Evolutionary conservation across 2,888 invertebrate genomes (phyloP).

Genomic region (Thumatha senex): DNA sequence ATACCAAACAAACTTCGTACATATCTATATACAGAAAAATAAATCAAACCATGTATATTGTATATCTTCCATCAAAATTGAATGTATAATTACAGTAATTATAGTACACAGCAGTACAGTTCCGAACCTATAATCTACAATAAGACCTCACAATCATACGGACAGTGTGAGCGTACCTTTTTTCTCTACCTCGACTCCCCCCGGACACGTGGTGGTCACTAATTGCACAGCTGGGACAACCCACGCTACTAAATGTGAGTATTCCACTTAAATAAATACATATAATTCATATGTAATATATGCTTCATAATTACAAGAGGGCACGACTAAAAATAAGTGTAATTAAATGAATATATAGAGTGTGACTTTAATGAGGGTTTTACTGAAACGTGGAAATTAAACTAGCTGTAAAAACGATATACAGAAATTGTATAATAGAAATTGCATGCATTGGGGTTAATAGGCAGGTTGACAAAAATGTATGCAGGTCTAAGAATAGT

Average conservation of each 20-base stretch:
- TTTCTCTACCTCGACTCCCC: constrained; percentile 63
- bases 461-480: no score
- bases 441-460: no score
- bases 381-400: background rate
- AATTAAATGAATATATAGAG: constrained; percentile 26
- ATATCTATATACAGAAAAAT: background rate
- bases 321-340: constrained; percentile 35
- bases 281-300: constrained; percentile 35
- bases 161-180: constrained; percentile 36
- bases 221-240: constrained; percentile 81
- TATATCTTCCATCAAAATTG: constrained; percentile 10
- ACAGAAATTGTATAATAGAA: background rate
- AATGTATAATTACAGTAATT: constrained; percentile 14
- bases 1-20: background rate
- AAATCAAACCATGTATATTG: background rate
- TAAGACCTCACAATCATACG: constrained; percentile 40
- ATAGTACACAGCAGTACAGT: constrained; percentile 14
- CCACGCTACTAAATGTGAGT: constrained; percentile 60
- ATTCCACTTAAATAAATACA: constrained; percentile 70
- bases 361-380: constrained; percentile 2
- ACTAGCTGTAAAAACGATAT: background rate
- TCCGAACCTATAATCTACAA: constrained; percentile 29
- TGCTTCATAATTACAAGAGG: constrained; percentile 34
- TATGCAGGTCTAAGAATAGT: no score
- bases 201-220: constrained; percentile 73